Base-by-base conservation (phyloP, 2,888 invertebrate genomes). In the Ashinkailepas kermadecensis region DNA sequence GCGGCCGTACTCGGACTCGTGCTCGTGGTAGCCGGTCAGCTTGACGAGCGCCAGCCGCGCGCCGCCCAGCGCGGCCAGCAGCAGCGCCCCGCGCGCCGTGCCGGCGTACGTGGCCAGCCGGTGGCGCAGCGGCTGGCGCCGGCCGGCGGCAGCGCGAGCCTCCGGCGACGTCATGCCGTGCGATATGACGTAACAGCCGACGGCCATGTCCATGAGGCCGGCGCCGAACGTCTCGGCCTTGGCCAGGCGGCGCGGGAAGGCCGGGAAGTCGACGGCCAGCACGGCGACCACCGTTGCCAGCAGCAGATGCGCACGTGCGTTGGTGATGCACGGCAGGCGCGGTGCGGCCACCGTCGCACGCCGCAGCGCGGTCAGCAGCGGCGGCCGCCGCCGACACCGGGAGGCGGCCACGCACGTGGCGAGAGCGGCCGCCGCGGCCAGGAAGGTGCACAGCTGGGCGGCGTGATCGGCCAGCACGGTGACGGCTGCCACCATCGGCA, bases 191-290 rank as follows among this genome's bases (percentile, higher is more conserved):
- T 94, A 99, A 25, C 94, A 88, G 0, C 97, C 97, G 8, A 98
- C 97, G 15, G 99, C 99, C 15, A 94, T 91, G 87, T 99, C 99
- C 99, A 99, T 99, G 57, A 97, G 87, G 86, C 95, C 93, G 85
- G 91, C 94, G 0, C 98, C 97, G 88, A 90, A 95, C 0, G 88
- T 90, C 86, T 94, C 94, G 0, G 96, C 95, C 88, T 99, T 99
- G 0, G 94, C 94, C 87, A 95, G 93, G 85, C 92, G 89, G 39
- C 93, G 88, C 0, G 98, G 97, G 87, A 96, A 99, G 81, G 92
- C 89, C 80, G 89, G 89, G 87, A 99, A 99, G 88, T 99, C 99
- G 0, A 99, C 96, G 0, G 96, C 99, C 82, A 99, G 88, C 85
- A 99, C 98, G 84, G 93, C 93, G 81, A 95, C 89, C 0, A 91